Conservation (phyloP, 1,140 invertebrate species). For the Temnothorax nylanderi region DNA sequence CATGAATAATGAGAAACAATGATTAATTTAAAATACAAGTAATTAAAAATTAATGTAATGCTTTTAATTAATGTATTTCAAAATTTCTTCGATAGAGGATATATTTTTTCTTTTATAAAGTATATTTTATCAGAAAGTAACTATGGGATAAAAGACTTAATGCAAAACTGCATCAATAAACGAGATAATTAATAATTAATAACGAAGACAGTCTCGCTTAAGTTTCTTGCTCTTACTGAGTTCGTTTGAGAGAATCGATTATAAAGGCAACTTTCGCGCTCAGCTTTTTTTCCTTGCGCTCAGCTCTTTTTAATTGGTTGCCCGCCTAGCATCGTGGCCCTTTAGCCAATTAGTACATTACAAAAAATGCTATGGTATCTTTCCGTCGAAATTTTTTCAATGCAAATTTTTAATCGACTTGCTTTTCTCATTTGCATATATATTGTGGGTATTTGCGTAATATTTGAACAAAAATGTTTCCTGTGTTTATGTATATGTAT, state of each 20-base stretch:
- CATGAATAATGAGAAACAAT: not conserved
- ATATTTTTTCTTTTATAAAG: conserved; percentile 23
- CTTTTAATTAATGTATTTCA: not conserved
- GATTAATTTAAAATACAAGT: not conserved
- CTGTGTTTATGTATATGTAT: not conserved
- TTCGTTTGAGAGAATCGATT: conserved; percentile 72
- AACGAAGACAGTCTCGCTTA: conserved; percentile 34
- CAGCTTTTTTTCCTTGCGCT: conserved; percentile 70
- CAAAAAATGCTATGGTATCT: conserved; percentile 67
- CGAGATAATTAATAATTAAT: conserved; percentile 61
- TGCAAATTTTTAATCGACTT: conserved; percentile 61
- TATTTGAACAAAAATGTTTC: conserved; percentile 13
- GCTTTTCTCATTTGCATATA: conserved; percentile 41
- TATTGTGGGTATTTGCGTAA: conserved; percentile 31
- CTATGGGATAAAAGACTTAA: conserved; percentile 39
- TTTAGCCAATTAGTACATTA: conserved; percentile 81
- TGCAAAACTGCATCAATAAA: conserved; percentile 56
- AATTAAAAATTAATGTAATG: not conserved
- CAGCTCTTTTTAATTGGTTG: conserved; percentile 74
- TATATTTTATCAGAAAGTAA: conserved; percentile 2
- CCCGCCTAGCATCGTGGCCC: conserved; percentile 65
- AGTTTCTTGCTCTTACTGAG: conserved; percentile 50
- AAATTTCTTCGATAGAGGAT: conserved; percentile 13
- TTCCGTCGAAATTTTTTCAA: conserved; percentile 65
- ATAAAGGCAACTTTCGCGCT: conserved; percentile 65